Conservation (phyloP, 2,797 vertebrate species). For the Salmo trutta region DNA sequence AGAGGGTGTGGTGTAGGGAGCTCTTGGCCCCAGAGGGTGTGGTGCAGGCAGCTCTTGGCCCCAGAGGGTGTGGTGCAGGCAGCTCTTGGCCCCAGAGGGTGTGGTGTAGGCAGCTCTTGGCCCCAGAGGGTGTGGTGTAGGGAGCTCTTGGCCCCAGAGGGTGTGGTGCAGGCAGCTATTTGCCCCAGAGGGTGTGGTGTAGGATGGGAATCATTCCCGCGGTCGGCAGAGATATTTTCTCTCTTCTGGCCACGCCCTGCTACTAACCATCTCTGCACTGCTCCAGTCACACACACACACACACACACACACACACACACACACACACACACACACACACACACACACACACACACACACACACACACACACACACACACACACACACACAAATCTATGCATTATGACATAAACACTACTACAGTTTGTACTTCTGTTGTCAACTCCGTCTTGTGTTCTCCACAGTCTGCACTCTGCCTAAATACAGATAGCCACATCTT, state of each 20-base stretch:
- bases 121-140: too few relatives aligned
- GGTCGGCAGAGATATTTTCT: conserved; percentile 75
- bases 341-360: conserved; percentile 18
- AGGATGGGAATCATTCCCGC: conserved; percentile 64
- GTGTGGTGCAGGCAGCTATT: conserved; percentile 59
- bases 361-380: conserved; percentile 23
- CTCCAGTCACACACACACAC: conserved; percentile 41
- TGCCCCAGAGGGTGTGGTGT: conserved; percentile 63
- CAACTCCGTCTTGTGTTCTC: conserved; percentile 51
- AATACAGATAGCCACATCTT: conserved; percentile 65
- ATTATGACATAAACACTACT: conserved; percentile 27
- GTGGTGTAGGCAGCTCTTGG: conserved; percentile 56
- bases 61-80: conserved; percentile 62
- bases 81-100: conserved; percentile 39
- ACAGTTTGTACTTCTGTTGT: conserved; percentile 31
- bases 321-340: conserved; percentile 12
- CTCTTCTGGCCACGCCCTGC: conserved; percentile 72
- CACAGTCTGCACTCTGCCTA: conserved; percentile 61
- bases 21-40: too few relatives aligned
- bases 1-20: neutral
- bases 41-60: conserved; percentile 11
- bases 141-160: conserved; percentile 24
- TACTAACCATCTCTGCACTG: conserved; percentile 48
- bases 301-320: conserved; percentile 18
- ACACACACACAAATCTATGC: neutral